phyloP scores from a whole-genome alignment of 2,797 vertebrate species.

The Liparis tanakae region DNA sequence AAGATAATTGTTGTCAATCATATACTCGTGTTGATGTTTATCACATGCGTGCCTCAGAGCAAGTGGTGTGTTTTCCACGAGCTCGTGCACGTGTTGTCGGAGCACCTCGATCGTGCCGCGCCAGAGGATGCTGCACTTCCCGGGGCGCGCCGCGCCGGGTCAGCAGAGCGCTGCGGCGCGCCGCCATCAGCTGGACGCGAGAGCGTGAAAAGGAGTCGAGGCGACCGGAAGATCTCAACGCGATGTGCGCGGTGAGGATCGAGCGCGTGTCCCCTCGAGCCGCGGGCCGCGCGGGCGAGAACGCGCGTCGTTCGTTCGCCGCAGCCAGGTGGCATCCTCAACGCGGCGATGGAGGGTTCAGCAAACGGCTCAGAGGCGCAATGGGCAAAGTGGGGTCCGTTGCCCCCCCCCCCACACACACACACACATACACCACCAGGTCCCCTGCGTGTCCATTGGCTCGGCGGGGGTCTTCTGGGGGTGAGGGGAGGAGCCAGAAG shows the following conservation, averaged over 20 bases:
- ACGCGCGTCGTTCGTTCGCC: background rate
- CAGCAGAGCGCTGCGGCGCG: slow-evolving; percentile 72
- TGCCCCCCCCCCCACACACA: no score
- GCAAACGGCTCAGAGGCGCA: background rate
- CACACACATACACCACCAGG: background rate
- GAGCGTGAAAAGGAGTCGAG: background rate
- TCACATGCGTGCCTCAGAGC: background rate
- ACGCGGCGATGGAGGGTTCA: background rate
- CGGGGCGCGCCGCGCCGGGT: slow-evolving; percentile 65
- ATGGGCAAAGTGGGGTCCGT: no score
- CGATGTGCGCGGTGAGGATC: background rate
- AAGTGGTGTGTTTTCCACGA: background rate
- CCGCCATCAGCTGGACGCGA: slow-evolving; percentile 29
- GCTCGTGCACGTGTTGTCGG: background rate
- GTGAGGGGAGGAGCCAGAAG: slow-evolving; percentile 58
- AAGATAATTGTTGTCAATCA: background rate
- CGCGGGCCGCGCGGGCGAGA: background rate
- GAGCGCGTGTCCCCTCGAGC: background rate
- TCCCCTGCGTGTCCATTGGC: slow-evolving; percentile 27
- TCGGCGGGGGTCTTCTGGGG: slow-evolving; percentile 24
- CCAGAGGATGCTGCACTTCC: slow-evolving; percentile 69
- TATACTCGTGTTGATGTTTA: no score
- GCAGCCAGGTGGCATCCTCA: background rate
- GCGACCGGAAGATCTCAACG: background rate
- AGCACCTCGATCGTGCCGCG: background rate